Evolutionary conservation across 1,140 invertebrate species (phyloP).

Genomic region (silkworm (Bombyx mori)): ASM3026992v2 NC_085127.1:3207001-3207500

Average conservation of each 20-base stretch:
- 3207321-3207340: slow-evolving; percentile 86
- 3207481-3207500: no score
- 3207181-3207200: no score
- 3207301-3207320: slow-evolving; percentile 87
- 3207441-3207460: slow-evolving; percentile 77
- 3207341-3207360: slow-evolving; percentile 75
- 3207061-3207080: no score
- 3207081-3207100: no score
- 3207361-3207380: slow-evolving; percentile 73
- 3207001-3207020: no score
- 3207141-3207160: no score
- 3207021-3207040: no score
- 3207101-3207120: no score
- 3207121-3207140: no score
- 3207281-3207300: slow-evolving; percentile 78
- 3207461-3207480: slow-evolving; percentile 68
- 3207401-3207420: slow-evolving; percentile 90
- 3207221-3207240: slow-evolving; percentile 62
- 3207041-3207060: no score
- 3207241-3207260: slow-evolving; percentile 71
- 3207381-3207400: slow-evolving; percentile 82
- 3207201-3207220: neutral
- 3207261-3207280: slow-evolving; percentile 74
- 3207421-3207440: slow-evolving; percentile 83
- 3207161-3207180: no score